These are phyloP conservation scores for Indri indri DNA, from an alignment of 2,113 vertebrate species.

Conservation along the genomic window DNA sequence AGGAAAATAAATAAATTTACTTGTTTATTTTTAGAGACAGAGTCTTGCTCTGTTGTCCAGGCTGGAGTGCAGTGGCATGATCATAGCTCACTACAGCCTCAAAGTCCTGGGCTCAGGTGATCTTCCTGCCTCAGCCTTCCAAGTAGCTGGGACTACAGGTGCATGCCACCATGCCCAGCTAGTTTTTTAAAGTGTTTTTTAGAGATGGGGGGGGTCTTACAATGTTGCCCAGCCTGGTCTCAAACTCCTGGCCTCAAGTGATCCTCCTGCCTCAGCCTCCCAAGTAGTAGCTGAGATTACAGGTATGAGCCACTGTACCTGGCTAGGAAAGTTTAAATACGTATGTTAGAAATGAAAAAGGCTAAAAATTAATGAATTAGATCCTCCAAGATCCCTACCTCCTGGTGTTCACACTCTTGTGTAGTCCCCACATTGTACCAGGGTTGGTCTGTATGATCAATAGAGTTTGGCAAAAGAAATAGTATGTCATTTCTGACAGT, in stretches of 20 bases:
- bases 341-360: neutral
- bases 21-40: too few relatives aligned
- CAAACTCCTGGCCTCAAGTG: neutral
- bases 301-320: neutral
- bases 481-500: neutral
- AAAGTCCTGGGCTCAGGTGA: too few relatives aligned
- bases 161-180: too few relatives aligned
- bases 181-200: too few relatives aligned
- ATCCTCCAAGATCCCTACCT: neutral
- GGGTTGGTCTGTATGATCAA: neutral
- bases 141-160: too few relatives aligned
- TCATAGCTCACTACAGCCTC: too few relatives aligned
- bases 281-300: neutral
- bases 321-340: neutral
- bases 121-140: too few relatives aligned
- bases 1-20: neutral
- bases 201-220: too few relatives aligned
- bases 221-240: neutral
- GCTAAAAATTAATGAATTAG: neutral
- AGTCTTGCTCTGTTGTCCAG: too few relatives aligned
- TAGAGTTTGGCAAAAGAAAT: constrained; percentile 19
- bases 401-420: neutral
- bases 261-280: neutral
- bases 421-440: neutral
- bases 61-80: too few relatives aligned